Evolutionary conservation across 2,113 vertebrate species (phyloP).

Genomic region (Columba janthina): DNA sequence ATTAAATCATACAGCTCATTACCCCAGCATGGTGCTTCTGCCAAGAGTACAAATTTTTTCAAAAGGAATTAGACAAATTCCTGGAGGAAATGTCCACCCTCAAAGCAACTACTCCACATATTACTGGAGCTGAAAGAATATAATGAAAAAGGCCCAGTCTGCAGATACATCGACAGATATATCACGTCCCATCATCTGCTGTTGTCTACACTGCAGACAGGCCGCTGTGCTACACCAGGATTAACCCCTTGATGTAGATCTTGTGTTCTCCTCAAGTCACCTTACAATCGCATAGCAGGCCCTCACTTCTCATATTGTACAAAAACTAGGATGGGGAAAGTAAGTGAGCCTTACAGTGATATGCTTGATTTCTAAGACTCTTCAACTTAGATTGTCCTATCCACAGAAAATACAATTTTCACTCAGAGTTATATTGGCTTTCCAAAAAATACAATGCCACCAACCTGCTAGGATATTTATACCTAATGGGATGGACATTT

Average conservation of each 20-base stretch:
- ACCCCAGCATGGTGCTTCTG: conserved; percentile 12
- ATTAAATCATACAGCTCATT: conserved; percentile 69
- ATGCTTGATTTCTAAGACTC: neutral
- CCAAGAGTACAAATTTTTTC: conserved; percentile 44
- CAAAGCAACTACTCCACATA: neutral
- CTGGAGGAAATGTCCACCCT: conserved; percentile 20
- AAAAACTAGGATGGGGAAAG: neutral
- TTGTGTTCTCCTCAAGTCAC: neutral
- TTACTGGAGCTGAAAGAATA: neutral
- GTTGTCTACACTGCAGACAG: neutral
- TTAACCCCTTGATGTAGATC: neutral
- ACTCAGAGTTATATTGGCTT: neutral
- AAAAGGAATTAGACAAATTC: conserved; percentile 22
- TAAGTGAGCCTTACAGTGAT: accelerated
- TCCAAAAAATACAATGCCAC: neutral
- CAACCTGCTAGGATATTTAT: neutral
- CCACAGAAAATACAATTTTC: neutral
- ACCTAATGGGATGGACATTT: too few relatives aligned
- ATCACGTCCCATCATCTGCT: accelerated
- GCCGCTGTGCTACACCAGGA: too few relatives aligned
- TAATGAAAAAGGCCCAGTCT: neutral
- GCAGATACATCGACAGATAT: accelerated
- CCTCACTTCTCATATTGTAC: neutral
- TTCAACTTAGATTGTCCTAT: neutral
- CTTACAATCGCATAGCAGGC: neutral